Conservation (phyloP, 2,888 invertebrate species). For the Cristatella mucedo region DNA sequence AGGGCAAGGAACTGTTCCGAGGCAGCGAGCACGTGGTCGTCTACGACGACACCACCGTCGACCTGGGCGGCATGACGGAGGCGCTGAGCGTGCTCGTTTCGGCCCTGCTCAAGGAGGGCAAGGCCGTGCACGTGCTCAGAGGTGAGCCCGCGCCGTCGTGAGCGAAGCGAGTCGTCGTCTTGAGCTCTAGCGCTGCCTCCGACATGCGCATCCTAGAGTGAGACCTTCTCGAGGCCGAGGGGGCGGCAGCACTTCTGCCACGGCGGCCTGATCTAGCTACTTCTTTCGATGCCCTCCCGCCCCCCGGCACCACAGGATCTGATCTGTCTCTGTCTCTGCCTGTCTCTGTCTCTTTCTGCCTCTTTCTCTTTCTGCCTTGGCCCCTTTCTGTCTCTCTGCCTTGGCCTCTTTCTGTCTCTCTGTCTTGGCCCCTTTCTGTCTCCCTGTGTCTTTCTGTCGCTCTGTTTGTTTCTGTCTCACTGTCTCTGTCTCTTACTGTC, state of each 20-base stretch:
- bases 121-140: conserved; percentile 49
- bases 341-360: conserved; percentile 10
- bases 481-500: too few relatives aligned
- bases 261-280: background rate
- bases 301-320: background rate
- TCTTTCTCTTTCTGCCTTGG: conserved; percentile 6
- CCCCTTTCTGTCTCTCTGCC: background rate
- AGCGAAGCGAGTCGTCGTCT: too few relatives aligned
- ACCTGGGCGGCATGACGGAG: conserved; percentile 43
- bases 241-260: conserved; percentile 18
- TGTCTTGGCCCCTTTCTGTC: too few relatives aligned
- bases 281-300: background rate
- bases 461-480: too few relatives aligned
- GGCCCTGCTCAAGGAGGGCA: conserved; percentile 51
- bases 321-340: conserved; percentile 9
- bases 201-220: too few relatives aligned
- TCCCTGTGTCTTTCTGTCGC: too few relatives aligned
- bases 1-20: conserved; percentile 49
- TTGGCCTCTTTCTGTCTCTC: too few relatives aligned
- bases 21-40: conserved; percentile 50
- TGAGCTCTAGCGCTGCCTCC: too few relatives aligned
- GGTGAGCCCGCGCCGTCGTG: conserved; percentile 44
- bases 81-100: conserved; percentile 50
- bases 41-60: conserved; percentile 52
- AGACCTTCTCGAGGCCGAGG: too few relatives aligned